Evolutionary conservation across 2,888 invertebrate genomes (phyloP).

Genomic region (Craniophora ligustri): DNA sequence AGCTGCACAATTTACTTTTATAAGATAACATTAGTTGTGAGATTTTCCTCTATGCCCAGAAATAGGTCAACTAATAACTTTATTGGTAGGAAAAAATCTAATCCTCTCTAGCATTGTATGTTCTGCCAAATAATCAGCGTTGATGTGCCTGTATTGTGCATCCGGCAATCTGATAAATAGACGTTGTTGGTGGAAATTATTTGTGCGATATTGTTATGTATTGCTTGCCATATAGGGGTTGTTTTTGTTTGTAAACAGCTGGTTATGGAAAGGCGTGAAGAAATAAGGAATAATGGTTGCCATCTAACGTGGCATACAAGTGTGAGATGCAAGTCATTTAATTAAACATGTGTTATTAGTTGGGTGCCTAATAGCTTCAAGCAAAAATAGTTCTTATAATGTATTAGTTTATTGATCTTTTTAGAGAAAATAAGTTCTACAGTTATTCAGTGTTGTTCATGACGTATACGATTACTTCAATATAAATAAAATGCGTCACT

Average conservation of each 20-base stretch:
- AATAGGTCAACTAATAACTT: slow-evolving; percentile 53
- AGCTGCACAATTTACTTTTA: slow-evolving; percentile 1
- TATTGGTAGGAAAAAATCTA: slow-evolving; percentile 41
- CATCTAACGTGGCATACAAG: no score
- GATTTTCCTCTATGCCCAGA: slow-evolving; percentile 48
- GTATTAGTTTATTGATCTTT: no score
- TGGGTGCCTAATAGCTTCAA: background rate
- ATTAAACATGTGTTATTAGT: no score
- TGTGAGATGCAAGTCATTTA: no score
- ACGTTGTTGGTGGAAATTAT: slow-evolving; percentile 26
- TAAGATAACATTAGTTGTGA: slow-evolving; percentile 24
- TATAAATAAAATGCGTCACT: no score
- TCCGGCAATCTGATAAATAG: slow-evolving; percentile 35
- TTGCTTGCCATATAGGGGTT: slow-evolving; percentile 19
- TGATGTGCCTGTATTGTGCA: slow-evolving; percentile 47
- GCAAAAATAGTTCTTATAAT: background rate
- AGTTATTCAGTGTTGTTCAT: no score
- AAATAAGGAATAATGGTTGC: background rate
- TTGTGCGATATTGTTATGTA: slow-evolving; percentile 37
- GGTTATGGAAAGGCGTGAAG: background rate
- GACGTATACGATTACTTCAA: no score
- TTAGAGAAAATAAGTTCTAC: no score
- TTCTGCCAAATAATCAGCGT: slow-evolving; percentile 40
- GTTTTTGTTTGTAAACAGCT: background rate
- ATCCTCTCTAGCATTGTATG: slow-evolving; percentile 32